A percentile compares a stretch with the other conserved stretches of the same genome.
Evolutionary conservation across 2,888 invertebrate species (phyloP).

Genomic region (Orgyia antiqua): DNA sequence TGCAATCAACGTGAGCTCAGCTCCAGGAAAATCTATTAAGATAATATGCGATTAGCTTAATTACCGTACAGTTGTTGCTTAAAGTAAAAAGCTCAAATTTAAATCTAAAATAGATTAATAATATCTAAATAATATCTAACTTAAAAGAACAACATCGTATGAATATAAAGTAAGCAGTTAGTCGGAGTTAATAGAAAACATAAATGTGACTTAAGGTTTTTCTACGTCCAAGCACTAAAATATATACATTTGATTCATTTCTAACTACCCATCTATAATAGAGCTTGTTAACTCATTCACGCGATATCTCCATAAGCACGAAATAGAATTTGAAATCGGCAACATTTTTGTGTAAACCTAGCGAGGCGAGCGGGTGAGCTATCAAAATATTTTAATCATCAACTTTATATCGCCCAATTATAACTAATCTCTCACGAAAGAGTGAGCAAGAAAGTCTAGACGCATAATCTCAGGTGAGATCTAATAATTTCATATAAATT

Average conservation of each 20-base stretch:
- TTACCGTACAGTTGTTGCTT: too few relatives aligned
- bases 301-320: slow-evolving; percentile 42
- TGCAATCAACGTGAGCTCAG: too few relatives aligned
- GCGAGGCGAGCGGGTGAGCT: slow-evolving; percentile 22
- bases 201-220: not conserved
- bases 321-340: slow-evolving; percentile 35
- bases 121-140: not conserved
- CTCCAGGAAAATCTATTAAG: too few relatives aligned
- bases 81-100: too few relatives aligned
- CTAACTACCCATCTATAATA: slow-evolving; percentile 26
- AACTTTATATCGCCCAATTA: slow-evolving; percentile 58
- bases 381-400: slow-evolving; percentile 62
- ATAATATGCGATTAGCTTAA: too few relatives aligned
- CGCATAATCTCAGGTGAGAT: slow-evolving; percentile 63
- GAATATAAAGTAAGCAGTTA: not conserved
- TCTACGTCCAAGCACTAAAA: slow-evolving; percentile 2
- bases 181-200: not conserved
- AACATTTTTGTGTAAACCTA: slow-evolving; percentile 29
- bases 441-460: slow-evolving; percentile 53
- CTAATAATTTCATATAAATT: slow-evolving; percentile 31
- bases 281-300: slow-evolving; percentile 30
- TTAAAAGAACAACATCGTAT: not conserved
- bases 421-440: slow-evolving; percentile 70
- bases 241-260: slow-evolving; percentile 19
- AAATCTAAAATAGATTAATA: too few relatives aligned